Base-by-base conservation (phyloP, 2,888 invertebrate species). In the Eumacrocentrus americanus region DNA sequence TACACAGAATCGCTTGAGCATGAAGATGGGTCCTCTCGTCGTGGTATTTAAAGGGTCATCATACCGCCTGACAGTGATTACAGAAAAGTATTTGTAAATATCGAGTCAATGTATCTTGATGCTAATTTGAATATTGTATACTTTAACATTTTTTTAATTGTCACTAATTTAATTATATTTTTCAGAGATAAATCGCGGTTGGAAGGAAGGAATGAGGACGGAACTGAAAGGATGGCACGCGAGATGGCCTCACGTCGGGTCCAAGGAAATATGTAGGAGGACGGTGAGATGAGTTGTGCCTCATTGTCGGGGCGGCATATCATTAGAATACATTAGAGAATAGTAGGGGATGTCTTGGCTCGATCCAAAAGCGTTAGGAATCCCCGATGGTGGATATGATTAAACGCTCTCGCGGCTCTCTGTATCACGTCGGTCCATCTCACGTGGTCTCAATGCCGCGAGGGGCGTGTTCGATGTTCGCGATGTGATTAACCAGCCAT, bases 271-370 rank as follows among this genome's bases (percentile, higher is more conserved):
- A 71, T 70, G 75, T 75, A 71, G 76, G 77, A 68, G 73, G 73
- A 69, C 67, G 58, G 18, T 63, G 67, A 71, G 47, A 78, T 79
- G 78, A 79, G 74, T 78, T 78, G 78, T 77, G 75, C 75, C 70
- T 77, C 76, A 78, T 78, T 79, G 78, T 78, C 76, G 76, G 77
- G 79, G 79, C 79, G 79, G 79, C 72, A 78, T 79, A 77, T 65
- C 70, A 79, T 79, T 79, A 78, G 73, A 79, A 78, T 79, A 77
- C 69, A 77, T 78, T 76, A 77, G 68, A 70, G 44, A 64, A 46
- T 37, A 34, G 57, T 58, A 44, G 51, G 40, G 29, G 22, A 61
- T 47, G 38, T 54, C 58, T 52, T 50, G 50, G n/a, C n/a, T 46
- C 50, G 40, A 34, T 59, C 62, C 56, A 47, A 62, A 64, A 63